A percentile compares a stretch with the other conserved stretches of the same genome.
These are phyloP conservation scores for Ahaetulla prasina DNA, from an alignment of 2,113 vertebrate species.

Conservation along the genomic window DNA sequence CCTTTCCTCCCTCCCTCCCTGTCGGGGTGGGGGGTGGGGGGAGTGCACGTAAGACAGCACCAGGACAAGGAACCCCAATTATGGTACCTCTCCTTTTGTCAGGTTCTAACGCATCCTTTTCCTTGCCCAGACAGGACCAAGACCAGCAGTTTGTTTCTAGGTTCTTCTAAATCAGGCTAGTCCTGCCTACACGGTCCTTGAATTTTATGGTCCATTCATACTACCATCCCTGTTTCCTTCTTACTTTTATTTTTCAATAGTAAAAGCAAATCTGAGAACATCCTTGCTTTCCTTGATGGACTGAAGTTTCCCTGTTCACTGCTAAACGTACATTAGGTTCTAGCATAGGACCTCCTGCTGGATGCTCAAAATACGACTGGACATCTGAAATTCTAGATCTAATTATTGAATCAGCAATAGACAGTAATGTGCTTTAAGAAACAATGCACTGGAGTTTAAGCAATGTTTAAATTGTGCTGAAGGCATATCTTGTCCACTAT, in stretches of 20 bases:
- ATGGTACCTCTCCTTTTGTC: too few relatives aligned
- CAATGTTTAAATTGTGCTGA: background rate
- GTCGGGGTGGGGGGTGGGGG: background rate
- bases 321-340: background rate
- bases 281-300: background rate
- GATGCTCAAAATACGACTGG: background rate
- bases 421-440: background rate
- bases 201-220: background rate
- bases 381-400: background rate
- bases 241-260: background rate
- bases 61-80: background rate
- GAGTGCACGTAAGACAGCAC: background rate
- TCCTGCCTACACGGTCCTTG: background rate
- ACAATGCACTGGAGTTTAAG: background rate
- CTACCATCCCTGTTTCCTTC: background rate
- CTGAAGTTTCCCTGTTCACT: background rate
- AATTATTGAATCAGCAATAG: background rate
- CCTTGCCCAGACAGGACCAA: background rate
- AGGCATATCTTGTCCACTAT: background rate
- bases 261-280: background rate
- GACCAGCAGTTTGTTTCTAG: background rate
- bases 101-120: background rate
- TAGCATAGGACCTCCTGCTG: too few relatives aligned
- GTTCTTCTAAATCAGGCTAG: background rate
- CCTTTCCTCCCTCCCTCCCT: background rate